A percentile compares a stretch with the other conserved stretches of the same genome.
These are phyloP conservation scores for Sarcophaga variegata DNA, from an alignment of 2,888 invertebrate genomes.

Conservation along the genomic window DNA sequence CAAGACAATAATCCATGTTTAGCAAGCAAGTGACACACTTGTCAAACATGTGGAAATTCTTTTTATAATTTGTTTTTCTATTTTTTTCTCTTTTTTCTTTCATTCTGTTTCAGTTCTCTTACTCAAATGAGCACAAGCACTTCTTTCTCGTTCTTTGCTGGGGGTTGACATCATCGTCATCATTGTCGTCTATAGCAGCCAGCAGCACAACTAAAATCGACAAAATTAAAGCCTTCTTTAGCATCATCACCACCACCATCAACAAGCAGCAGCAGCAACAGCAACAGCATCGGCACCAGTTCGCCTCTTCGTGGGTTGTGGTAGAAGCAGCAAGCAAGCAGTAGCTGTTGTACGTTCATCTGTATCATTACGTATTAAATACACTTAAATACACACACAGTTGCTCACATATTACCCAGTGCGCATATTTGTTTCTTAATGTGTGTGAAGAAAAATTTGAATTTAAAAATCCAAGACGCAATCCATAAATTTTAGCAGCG, in stretches of 20 bases:
- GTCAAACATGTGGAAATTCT: conserved; percentile 68
- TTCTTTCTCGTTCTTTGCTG: conserved; percentile 62
- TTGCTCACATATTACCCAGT: not conserved
- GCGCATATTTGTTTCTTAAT: too few relatives aligned
- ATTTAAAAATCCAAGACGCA: too few relatives aligned
- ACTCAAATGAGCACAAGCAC: conserved; percentile 54
- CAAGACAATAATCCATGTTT: conserved; percentile 53
- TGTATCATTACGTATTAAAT: conserved; percentile 38
- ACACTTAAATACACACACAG: conserved; percentile 21
- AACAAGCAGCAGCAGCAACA: conserved; percentile 15
- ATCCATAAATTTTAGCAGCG: too few relatives aligned
- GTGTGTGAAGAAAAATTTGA: too few relatives aligned
- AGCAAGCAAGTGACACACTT: conserved; percentile 66
- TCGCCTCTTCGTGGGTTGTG: not conserved
- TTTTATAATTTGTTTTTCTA: conserved; percentile 21
- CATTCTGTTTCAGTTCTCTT: not conserved
- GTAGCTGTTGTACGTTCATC: conserved; percentile 40
- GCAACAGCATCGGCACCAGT: not conserved
- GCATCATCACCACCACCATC: conserved; percentile 10
- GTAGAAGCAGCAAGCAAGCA: conserved; percentile 8
- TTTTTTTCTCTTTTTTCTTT: not conserved
- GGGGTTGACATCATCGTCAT: conserved; percentile 63
- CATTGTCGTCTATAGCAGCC: conserved; percentile 31
- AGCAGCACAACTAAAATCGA: not conserved
- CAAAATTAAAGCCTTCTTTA: conserved; percentile 7